phyloP scores from a whole-genome alignment of 2,113 vertebrate species.

The Urocynchramus pylzowi region DNA sequence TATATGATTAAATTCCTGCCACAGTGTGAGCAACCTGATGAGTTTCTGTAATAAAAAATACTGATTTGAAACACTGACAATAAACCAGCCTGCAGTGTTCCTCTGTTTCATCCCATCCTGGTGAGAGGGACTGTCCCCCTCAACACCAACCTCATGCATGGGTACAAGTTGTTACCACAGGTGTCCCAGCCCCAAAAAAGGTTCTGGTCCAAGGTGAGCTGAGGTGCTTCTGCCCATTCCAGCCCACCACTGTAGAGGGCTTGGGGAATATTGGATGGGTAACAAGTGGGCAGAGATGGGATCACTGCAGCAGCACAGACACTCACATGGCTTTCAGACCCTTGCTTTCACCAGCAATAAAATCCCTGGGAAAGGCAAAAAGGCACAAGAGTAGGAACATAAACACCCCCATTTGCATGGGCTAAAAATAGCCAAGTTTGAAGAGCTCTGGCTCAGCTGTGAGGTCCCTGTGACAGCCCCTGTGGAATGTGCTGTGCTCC shows the following conservation, averaged over 20 bases:
- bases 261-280: not conserved
- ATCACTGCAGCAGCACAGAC: not conserved
- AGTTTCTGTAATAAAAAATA: conserved; percentile 75
- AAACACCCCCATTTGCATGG: not conserved
- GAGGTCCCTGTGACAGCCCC: not conserved
- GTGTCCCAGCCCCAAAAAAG: not conserved
- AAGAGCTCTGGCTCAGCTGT: not conserved
- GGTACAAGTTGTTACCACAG: not conserved
- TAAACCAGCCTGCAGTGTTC: conserved; percentile 54
- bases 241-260: fast-evolving
- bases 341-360: not conserved
- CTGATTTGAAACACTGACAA: conserved; percentile 67
- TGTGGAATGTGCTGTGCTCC: not conserved
- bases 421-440: not conserved
- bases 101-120: not conserved
- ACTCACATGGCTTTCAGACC: not conserved
- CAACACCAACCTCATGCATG: fast-evolving
- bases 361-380: not conserved
- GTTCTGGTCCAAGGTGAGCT: not conserved
- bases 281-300: fast-evolving
- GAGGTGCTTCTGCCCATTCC: not conserved
- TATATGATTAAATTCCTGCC: conserved; percentile 68
- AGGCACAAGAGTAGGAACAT: not conserved
- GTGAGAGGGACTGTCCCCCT: not conserved
- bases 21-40: conserved; percentile 65